A percentile compares a stretch with the other conserved stretches of the same genome.
These are phyloP conservation scores for Coccyzus lansbergi DNA, from an alignment of 2,797 vertebrate genomes.

Conservation along the genomic window DNA sequence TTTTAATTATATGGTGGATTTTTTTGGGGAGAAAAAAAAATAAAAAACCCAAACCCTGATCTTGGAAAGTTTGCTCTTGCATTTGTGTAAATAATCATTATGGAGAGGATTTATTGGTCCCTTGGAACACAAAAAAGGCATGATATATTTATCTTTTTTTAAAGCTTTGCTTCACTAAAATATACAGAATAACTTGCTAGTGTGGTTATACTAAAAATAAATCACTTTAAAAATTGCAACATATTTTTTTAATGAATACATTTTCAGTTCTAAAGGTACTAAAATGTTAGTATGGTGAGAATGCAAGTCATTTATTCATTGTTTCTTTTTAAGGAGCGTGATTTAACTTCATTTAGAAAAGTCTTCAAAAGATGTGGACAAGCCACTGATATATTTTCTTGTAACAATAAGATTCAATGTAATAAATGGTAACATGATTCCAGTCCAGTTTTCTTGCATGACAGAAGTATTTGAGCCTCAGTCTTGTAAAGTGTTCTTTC, in stretches of 20 bases:
- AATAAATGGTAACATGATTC: not conserved
- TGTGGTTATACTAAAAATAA: not conserved
- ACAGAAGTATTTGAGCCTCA: not conserved
- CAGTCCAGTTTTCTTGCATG: not conserved
- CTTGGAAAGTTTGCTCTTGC: slow-evolving; percentile 18
- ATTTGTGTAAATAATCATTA: slow-evolving; percentile 20
- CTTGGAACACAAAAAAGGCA: not conserved
- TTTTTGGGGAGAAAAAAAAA: not conserved
- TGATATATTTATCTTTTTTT: not conserved
- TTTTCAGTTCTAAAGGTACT: not conserved
- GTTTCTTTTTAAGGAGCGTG: not conserved
- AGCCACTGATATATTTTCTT: not conserved
- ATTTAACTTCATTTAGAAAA: not conserved
- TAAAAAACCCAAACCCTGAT: not conserved
- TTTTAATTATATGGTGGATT: not conserved
- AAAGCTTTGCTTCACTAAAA: slow-evolving; percentile 59
- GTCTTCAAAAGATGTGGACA: not conserved
- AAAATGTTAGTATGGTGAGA: not conserved
- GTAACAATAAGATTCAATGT: not conserved
- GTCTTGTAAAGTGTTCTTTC: not conserved
- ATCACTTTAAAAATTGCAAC: not conserved
- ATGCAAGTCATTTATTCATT: not conserved
- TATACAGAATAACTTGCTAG: slow-evolving; percentile 17
- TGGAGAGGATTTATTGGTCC: not conserved
- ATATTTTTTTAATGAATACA: not conserved